Evolutionary conservation across 2,113 vertebrate species (phyloP).

Genomic region (Poeciliopsis prolifica): DNA sequence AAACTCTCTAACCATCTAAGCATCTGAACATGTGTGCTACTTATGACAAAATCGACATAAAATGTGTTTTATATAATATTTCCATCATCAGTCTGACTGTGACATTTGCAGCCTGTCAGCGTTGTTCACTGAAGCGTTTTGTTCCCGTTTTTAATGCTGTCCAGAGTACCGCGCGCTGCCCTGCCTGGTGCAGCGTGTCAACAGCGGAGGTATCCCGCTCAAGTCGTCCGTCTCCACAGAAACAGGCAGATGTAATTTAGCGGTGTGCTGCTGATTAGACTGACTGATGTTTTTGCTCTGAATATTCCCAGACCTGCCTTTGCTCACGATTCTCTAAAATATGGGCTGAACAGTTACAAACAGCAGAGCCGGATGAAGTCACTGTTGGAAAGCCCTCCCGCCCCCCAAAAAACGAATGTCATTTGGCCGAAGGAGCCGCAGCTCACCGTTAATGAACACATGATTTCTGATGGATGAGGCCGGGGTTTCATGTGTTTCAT

Average conservation of each 20-base stretch:
- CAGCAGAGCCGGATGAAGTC: conserved; percentile 74
- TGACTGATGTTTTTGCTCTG: conserved; percentile 53
- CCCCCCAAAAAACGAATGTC: conserved; percentile 39
- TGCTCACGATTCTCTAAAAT: conserved; percentile 58
- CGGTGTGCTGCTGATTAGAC: conserved; percentile 58
- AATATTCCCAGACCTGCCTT: conserved; percentile 65
- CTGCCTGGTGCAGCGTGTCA: conserved; percentile 5
- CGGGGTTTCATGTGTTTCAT: conserved; percentile 27
- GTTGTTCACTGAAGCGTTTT: conserved; percentile 34
- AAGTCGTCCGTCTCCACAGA: conserved; percentile 35
- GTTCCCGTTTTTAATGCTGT: conserved; percentile 47
- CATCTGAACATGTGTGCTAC: conserved; percentile 44
- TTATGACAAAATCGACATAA: conserved; percentile 48
- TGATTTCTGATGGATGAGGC: conserved; percentile 40
- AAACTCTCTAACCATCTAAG: conserved; percentile 30
- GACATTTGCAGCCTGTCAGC: conserved; percentile 50
- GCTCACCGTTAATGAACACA: conserved; percentile 43
- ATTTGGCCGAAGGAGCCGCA: conserved; percentile 51
- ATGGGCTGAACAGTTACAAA: conserved; percentile 69
- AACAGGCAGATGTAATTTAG: conserved; percentile 63
- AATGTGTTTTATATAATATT: conserved; percentile 42
- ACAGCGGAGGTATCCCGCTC: conserved; percentile 37
- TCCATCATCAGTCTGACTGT: conserved; percentile 47
- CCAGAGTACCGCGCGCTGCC: conserved; percentile 43
- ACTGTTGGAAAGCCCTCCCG: conserved; percentile 13